These are phyloP conservation scores for Malurus splendens DNA, from an alignment of 2,797 vertebrate species.

Conservation along the genomic window DNA sequence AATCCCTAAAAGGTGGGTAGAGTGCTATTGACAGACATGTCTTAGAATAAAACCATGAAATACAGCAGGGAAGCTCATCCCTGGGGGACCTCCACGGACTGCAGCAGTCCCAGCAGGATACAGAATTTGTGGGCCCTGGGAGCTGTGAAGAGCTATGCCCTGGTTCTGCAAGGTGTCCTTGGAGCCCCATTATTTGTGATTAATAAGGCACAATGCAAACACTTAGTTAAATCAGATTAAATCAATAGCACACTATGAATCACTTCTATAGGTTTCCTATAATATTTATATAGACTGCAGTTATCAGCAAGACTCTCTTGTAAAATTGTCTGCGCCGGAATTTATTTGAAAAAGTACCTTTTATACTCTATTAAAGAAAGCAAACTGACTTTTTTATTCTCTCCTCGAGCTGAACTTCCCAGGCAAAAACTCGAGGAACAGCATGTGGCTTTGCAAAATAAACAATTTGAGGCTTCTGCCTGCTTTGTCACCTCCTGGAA, in stretches of 20 bases:
- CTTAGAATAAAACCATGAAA: not conserved
- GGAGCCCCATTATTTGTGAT: slow-evolving; percentile 41
- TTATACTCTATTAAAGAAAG: slow-evolving; percentile 31
- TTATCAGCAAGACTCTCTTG: slow-evolving; percentile 29
- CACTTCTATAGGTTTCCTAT: slow-evolving; percentile 44
- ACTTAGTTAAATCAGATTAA: slow-evolving; percentile 51
- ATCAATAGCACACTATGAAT: slow-evolving; percentile 37
- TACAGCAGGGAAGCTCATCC: accelerated
- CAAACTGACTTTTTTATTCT: not conserved
- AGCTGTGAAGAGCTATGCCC: not conserved
- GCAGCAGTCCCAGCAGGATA: not conserved
- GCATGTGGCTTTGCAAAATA: not conserved
- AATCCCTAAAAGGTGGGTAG: not conserved
- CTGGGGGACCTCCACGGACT: not conserved
- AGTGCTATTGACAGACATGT: accelerated
- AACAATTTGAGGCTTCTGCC: not conserved
- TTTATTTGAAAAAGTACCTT: slow-evolving; percentile 24
- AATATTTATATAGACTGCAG: slow-evolving; percentile 36
- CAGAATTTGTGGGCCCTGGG: not conserved
- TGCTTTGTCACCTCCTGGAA: not conserved
- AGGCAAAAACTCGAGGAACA: not conserved
- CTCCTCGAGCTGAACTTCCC: not conserved
- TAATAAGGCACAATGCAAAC: slow-evolving; percentile 50
- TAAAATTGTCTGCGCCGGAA: slow-evolving; percentile 6
- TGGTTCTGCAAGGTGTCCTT: slow-evolving; percentile 32